Evolutionary conservation across 2,797 vertebrate species (phyloP).

Genomic region (Delichon dasypus): DNA sequence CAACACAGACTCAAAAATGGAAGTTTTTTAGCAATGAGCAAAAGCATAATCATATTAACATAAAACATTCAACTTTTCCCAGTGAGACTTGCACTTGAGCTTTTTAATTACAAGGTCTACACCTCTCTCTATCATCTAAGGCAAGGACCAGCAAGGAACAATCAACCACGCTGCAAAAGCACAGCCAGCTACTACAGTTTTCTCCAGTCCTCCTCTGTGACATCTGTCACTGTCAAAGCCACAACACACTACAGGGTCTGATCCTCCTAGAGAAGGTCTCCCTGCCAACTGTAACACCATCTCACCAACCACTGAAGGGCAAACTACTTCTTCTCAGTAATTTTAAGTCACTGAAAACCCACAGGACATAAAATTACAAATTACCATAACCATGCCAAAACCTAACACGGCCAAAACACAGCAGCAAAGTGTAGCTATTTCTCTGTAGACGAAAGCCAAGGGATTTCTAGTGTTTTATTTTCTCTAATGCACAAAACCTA

Average conservation of each 20-base stretch:
- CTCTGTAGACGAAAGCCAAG: background rate
- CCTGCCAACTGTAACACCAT: background rate
- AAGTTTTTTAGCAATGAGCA: background rate
- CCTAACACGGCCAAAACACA: background rate
- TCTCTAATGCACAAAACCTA: conserved; percentile 9
- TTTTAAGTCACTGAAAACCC: conserved; percentile 30
- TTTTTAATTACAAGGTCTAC: background rate
- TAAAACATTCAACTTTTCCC: background rate
- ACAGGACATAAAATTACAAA: background rate
- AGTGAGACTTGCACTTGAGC: background rate
- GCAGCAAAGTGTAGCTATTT: background rate
- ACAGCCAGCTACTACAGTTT: background rate
- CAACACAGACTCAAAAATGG: background rate
- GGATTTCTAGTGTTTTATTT: background rate
- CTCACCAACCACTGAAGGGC: background rate
- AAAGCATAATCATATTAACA: background rate
- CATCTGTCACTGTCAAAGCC: background rate
- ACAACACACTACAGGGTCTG: background rate
- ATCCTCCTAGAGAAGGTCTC: background rate
- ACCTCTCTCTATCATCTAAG: background rate
- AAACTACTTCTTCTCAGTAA: conserved; percentile 5
- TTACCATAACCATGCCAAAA: background rate
- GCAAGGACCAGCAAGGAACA: background rate
- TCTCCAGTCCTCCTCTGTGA: background rate
- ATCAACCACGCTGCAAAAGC: background rate